Conservation (phyloP, 2,113 vertebrate genomes). For the Halcyon malimbica region DNA sequence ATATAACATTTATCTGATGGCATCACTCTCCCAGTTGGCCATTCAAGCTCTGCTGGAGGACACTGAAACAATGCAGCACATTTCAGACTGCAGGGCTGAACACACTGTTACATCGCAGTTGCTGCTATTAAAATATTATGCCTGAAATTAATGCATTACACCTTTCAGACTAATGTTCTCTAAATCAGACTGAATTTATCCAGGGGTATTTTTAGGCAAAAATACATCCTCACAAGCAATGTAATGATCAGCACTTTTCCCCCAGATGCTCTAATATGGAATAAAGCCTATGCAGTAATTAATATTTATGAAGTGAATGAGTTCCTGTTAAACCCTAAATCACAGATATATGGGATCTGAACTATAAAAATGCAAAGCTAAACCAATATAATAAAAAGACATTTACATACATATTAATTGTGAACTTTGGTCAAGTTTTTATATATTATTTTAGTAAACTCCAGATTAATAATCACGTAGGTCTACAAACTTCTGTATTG, state of each 20-base stretch:
- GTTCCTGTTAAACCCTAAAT: conserved; percentile 52
- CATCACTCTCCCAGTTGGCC: conserved; percentile 18
- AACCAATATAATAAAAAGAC: neutral
- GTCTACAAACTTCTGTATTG: neutral
- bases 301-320: conserved; percentile 74
- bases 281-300: conserved; percentile 61
- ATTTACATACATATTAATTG: neutral
- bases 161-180: conserved; percentile 43
- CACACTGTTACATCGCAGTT: neutral
- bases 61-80: conserved; percentile 16
- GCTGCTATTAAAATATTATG: conserved; percentile 63
- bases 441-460: conserved; percentile 34
- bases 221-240: conserved; percentile 62
- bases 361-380: conserved; percentile 52
- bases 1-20: neutral
- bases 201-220: conserved; percentile 56
- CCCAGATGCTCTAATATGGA: conserved; percentile 54
- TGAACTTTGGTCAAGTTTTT: conserved; percentile 2
- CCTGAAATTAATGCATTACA: conserved; percentile 64
- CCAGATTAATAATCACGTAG: neutral
- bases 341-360: conserved; percentile 45
- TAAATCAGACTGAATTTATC: conserved; percentile 64
- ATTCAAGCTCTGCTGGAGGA: conserved; percentile 26
- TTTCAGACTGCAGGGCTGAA: conserved; percentile 8
- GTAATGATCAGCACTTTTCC: conserved; percentile 66